phyloP scores from a whole-genome alignment of 2,888 invertebrate genomes.

The Eupsilia transversa region DNA sequence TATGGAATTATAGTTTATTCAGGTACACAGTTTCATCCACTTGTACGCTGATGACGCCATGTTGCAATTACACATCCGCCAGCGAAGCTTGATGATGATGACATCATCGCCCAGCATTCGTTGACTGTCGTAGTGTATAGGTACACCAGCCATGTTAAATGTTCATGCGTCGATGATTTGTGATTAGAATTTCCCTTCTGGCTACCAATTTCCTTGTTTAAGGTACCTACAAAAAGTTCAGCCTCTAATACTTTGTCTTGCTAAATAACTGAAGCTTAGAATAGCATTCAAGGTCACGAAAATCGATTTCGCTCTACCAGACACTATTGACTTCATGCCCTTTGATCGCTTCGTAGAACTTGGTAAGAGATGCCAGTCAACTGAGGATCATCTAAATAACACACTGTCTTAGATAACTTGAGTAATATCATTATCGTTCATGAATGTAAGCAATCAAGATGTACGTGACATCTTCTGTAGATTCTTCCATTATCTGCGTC shows the following conservation, averaged over 20 bases:
- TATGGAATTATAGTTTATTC: constrained; percentile 34
- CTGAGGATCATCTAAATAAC: constrained; percentile 5
- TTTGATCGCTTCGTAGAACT: constrained; percentile 17
- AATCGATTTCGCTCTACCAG: constrained; percentile 33
- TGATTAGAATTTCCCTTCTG: constrained; percentile 11
- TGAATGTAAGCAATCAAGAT: constrained; percentile 40
- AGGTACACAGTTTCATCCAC: constrained; percentile 40
- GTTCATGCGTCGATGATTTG: constrained; percentile 34
- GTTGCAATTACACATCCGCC: constrained; percentile 60
- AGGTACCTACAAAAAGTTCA: constrained; percentile 2
- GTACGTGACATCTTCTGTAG: constrained; percentile 37
- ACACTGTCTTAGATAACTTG: constrained; percentile 19
- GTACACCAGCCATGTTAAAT: constrained; percentile 22
- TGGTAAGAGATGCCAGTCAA: neutral
- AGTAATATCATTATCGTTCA: constrained; percentile 20
- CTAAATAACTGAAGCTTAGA: constrained; percentile 21
- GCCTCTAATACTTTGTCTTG: neutral
- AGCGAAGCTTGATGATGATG: constrained; percentile 55
- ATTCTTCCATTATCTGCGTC: constrained; percentile 30
- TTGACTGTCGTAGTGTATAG: constrained; percentile 16
- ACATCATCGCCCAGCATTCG: constrained; percentile 41
- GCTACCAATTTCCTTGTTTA: neutral
- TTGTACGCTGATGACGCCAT: constrained; percentile 55
- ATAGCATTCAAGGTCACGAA: constrained; percentile 30
- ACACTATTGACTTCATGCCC: constrained; percentile 27